These are phyloP conservation scores for Herpetotheres cachinnans DNA, from an alignment of 2,113 vertebrate genomes.

Conservation along the genomic window DNA sequence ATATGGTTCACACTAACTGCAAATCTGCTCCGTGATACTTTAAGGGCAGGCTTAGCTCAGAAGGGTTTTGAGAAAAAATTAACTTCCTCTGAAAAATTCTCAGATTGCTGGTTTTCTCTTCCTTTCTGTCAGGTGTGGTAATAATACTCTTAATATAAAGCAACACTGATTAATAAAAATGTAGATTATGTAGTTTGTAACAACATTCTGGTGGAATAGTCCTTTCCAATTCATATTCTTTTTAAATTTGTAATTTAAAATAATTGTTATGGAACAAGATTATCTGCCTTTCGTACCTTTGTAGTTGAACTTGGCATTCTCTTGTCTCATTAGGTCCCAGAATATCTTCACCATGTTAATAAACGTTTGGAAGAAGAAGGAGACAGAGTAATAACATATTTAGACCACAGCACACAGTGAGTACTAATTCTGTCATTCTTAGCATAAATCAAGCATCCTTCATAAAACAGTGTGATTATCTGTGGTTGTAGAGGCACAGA, in stretches of 20 bases:
- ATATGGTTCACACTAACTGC: not conserved
- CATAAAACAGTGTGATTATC: not conserved
- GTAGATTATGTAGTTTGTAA: not conserved
- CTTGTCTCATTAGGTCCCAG: slow-evolving; percentile 71
- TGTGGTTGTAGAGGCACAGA: not conserved
- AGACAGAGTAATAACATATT: slow-evolving; percentile 81
- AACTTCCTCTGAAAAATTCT: not conserved
- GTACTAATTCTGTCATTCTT: not conserved
- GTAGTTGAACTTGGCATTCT: not conserved
- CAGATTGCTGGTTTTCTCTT: not conserved
- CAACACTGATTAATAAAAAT: not conserved
- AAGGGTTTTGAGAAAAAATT: not conserved
- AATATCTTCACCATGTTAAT: slow-evolving; percentile 83
- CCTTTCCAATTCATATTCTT: not conserved
- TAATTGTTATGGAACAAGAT: not conserved
- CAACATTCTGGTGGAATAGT: not conserved
- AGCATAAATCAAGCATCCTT: not conserved
- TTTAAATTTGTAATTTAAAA: not conserved
- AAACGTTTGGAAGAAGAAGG: slow-evolving; percentile 82
- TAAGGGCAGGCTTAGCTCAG: not conserved
- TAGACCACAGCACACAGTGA: slow-evolving; percentile 84
- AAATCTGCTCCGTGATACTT: not conserved
- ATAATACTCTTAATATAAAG: not conserved
- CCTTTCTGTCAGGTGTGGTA: not conserved
- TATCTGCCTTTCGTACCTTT: not conserved